These are phyloP conservation scores for Columba livia DNA, from an alignment of 2,113 vertebrate species.

Conservation along the genomic window DNA sequence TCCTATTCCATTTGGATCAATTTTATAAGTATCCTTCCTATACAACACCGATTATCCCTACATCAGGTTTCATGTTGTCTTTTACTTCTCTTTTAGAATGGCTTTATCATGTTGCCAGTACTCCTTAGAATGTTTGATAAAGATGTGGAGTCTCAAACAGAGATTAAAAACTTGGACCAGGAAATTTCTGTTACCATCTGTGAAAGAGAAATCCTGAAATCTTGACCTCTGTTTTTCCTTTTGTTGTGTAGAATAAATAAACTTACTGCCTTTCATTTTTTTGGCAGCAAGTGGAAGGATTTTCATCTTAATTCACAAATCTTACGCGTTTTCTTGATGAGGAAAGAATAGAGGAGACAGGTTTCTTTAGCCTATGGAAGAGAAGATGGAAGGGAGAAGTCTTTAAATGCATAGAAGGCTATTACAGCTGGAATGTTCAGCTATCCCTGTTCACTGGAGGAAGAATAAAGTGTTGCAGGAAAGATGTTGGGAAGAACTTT, in stretches of 20 bases:
- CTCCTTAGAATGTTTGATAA: neutral
- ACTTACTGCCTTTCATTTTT: neutral
- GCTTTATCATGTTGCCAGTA: neutral
- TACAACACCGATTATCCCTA: neutral
- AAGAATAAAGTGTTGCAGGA: neutral
- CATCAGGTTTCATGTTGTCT: neutral
- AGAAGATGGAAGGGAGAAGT: neutral
- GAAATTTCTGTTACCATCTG: neutral
- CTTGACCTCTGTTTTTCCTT: neutral
- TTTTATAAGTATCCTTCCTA: neutral
- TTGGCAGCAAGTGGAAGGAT: neutral
- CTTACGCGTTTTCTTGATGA: neutral
- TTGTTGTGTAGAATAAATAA: neutral
- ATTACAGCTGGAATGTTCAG: neutral
- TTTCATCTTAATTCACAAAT: neutral
- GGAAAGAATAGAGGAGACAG: neutral
- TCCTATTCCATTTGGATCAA: neutral
- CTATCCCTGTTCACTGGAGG: neutral
- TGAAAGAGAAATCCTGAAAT: neutral
- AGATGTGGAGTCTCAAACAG: neutral
- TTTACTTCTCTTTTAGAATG: neutral
- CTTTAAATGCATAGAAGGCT: neutral
- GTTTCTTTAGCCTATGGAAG: neutral
- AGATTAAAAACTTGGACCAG: neutral
- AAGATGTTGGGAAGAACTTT: neutral